Evolutionary conservation across 35 echinoderm and acorn worm species (phyloP), one percentile per base, ranked within the genome.

Genomic region (Eucidaris tribuloides): DNA sequence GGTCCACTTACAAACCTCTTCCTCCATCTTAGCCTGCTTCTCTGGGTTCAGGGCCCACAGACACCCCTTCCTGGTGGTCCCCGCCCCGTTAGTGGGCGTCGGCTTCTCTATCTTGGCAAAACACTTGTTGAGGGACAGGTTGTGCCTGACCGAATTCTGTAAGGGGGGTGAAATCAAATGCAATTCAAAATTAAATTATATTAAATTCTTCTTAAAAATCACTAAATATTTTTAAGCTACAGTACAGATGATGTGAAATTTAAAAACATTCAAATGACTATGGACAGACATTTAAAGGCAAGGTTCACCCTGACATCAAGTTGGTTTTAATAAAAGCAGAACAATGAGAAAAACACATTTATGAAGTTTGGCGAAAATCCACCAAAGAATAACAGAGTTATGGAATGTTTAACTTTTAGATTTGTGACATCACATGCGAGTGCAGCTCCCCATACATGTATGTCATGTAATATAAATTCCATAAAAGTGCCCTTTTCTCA

Each of bases 11-110:
- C 79, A 83, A 2, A 99, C 90, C 61, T 99, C 96, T 79, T 93
- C 96, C 38, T 93, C 96, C 96, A 99, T 99, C 79, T 99, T 99
- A 42, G 90, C 87, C 45, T 80, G 56, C 54, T 93, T 99, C 70
- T 99, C 90, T 50, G 96, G 96, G 45, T 99, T 99, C 87, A 99
- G 68, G 4, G 96, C 96, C 96, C 96, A 99, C 48, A 99, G 84
- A 62, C 96, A 99, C 27, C 96, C 96, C 74, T 99, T 99, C 60
- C 91, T 93, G 35, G 77, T 82, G 0, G 76, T 68, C 0, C 91
- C 86, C 1, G 80, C 71, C 79, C 81, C 55, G 58, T 84, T 89
- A 44, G 59, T 89, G 15, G 82, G 72, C 15, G 77, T 55, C 0
- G 96, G 90, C 37, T 88, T 99, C 72, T 99, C 96, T 45, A 99